A percentile compares a stretch with the other conserved stretches of the same genome.
phyloP scores from a whole-genome alignment of 2,888 invertebrate species.

The Troglohyphantes excavatus region DNA sequence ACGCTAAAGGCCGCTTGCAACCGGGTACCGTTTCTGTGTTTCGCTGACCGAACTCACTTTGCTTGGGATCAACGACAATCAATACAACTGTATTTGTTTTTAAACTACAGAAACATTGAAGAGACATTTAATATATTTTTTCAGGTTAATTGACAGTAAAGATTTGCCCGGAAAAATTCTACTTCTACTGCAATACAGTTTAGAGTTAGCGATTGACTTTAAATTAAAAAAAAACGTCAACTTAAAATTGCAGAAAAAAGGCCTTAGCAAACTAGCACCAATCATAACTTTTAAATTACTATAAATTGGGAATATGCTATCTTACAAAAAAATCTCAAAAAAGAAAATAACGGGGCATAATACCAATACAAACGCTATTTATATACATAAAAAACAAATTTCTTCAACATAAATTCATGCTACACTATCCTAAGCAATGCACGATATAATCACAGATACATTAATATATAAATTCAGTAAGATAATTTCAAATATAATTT shows the following conservation, averaged over 20 bases:
- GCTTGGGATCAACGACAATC: background rate
- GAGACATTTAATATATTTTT: slow-evolving; percentile 4
- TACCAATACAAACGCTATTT: slow-evolving; percentile 36
- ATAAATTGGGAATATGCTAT: slow-evolving; percentile 10
- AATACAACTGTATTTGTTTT: background rate
- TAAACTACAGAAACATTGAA: background rate
- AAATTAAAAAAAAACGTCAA: background rate
- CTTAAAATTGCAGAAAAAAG: slow-evolving; percentile 13
- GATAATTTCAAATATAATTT: slow-evolving; percentile 36
- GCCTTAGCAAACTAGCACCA: slow-evolving; percentile 40
- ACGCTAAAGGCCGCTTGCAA: slow-evolving; percentile 51
- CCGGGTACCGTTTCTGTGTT: slow-evolving; percentile 27
- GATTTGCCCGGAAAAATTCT: slow-evolving; percentile 13
- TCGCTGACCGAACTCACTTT: background rate
- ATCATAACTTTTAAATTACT: slow-evolving; percentile 34
- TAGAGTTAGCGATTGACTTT: background rate
- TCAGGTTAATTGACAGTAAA: slow-evolving; percentile 7
- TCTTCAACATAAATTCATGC: slow-evolving; percentile 38
- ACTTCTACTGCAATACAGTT: background rate
- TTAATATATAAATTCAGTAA: slow-evolving; percentile 44
- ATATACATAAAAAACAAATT: slow-evolving; percentile 49
- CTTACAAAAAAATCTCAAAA: slow-evolving; percentile 15
- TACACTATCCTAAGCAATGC: slow-evolving; percentile 62
- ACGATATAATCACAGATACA: slow-evolving; percentile 58
- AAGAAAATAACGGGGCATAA: slow-evolving; percentile 25